Percentiles rank a stretch among this genome's conserved stretches.
Evolutionary conservation across 2,113 vertebrate genomes (phyloP).

Genomic region (Marcusenius ussheri): DNA sequence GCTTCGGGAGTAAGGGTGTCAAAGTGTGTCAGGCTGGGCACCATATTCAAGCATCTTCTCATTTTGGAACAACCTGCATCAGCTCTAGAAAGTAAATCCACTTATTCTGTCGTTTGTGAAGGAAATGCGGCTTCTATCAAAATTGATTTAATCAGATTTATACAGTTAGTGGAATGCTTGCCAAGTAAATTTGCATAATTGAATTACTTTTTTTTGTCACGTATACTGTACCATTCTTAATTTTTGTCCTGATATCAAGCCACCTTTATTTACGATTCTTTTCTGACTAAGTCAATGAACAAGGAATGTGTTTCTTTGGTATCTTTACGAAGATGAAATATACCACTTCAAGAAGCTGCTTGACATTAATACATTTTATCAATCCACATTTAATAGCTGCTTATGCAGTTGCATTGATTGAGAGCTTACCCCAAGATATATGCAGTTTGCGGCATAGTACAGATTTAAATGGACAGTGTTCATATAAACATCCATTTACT

Average conservation of each 20-base stretch:
- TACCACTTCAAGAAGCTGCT: background rate
- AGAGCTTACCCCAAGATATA: background rate
- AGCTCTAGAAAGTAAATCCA: background rate
- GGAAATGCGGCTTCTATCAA: conserved; percentile 13
- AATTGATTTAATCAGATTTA: conserved; percentile 13
- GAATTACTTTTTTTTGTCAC: conserved; percentile 36
- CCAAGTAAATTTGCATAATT: conserved; percentile 43
- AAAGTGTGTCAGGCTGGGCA: background rate
- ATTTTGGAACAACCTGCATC: background rate
- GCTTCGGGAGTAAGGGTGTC: background rate
- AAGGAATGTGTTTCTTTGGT: background rate
- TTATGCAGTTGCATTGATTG: background rate
- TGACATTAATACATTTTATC: background rate
- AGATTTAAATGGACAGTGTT: background rate
- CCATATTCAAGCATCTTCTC: background rate
- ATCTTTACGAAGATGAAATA: background rate
- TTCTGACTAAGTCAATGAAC: background rate
- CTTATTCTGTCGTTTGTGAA: conserved; percentile 21
- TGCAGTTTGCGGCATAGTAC: background rate
- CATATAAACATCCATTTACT: background rate
- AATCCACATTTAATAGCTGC: background rate
- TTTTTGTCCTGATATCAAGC: background rate
- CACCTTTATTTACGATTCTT: background rate
- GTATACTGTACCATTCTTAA: background rate
- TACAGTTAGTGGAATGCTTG: conserved; percentile 12